Evolutionary conservation across 2,888 invertebrate genomes (phyloP), one percentile per base, ranked within the genome.

Genomic region (Ennomos erosarius): DNA sequence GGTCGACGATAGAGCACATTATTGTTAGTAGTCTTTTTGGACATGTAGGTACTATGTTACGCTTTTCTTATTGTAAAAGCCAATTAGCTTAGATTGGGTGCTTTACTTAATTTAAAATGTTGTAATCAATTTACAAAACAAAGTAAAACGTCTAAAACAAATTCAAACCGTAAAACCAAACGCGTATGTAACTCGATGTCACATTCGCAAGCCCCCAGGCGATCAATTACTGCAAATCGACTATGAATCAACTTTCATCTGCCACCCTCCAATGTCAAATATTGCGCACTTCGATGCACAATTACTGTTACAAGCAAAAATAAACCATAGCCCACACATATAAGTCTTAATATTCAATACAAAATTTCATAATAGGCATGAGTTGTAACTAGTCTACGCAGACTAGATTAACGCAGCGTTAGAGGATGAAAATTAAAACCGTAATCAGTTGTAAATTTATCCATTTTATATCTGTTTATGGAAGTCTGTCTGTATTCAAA

Each of bases 221-320:
- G 82, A 83, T 84, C 85, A 84, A 85, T 85, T 85, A 85, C 83
- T 78, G 74, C 77, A 76, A 84, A 83, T 83, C 81, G 82, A 83
- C 83, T 76, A 76, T 75, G 81, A 82, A 82, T 82, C 79, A 79
- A 79, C 81, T 80, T 80, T 78, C 82, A 79, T 78, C 74, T 69
- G 67, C 70, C 75, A 75, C 81, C 77, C 82, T 75, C 71, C 65
- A 68, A 70, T 74, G 74, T 75, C 65, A 67, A 77, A 76, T 78
- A 80, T 78, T 76, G 75, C 73, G 71, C 78, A 76, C 68, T 76
- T 73, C 62, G 67, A 67, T 70, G 69, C 54, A 68, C 69, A 54
- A 36, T 57, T 26, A 47, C 36, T 57, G 44, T 42, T 54, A 49
- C 66, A 65, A 51, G 47, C 38, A 40, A 62, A 64, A 62, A 55